phyloP scores from a whole-genome alignment of 92 coral and sea anemone genomes.

The Muricea muricata region DNA sequence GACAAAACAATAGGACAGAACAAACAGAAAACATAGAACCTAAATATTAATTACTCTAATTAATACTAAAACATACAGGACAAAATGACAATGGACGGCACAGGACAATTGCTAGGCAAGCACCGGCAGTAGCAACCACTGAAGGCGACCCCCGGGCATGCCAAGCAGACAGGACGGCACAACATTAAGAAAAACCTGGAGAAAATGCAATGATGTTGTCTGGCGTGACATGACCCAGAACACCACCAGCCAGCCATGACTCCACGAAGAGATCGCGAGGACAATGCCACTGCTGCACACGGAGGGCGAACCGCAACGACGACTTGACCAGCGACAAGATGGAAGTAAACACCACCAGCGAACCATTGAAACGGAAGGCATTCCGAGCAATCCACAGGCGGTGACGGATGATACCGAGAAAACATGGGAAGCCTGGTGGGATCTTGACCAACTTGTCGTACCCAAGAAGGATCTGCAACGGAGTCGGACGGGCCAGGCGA shows the following conservation, averaged over 20 bases:
- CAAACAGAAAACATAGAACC: no score
- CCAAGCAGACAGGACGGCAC: not conserved
- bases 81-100: not conserved
- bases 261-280: not conserved
- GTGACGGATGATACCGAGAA: not conserved
- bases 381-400: not conserved
- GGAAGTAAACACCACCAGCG: not conserved
- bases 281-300: not conserved
- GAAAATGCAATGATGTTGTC: not conserved
- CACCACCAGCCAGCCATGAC: conserved; percentile 31
- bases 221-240: not conserved
- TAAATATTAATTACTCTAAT: no score
- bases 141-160: not conserved
- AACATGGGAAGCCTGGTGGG: not conserved
- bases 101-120: not conserved
- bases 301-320: not conserved
- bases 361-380: not conserved
- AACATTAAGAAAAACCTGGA: not conserved
- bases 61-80: no score
- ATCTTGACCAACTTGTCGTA: not conserved
- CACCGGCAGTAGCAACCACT: not conserved
- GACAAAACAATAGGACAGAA: no score
- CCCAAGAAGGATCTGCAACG: not conserved
- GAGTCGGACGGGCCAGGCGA: not conserved
- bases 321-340: not conserved